Conservation (phyloP, 2,888 invertebrate species). For the Perizoma affinitatum region DNA sequence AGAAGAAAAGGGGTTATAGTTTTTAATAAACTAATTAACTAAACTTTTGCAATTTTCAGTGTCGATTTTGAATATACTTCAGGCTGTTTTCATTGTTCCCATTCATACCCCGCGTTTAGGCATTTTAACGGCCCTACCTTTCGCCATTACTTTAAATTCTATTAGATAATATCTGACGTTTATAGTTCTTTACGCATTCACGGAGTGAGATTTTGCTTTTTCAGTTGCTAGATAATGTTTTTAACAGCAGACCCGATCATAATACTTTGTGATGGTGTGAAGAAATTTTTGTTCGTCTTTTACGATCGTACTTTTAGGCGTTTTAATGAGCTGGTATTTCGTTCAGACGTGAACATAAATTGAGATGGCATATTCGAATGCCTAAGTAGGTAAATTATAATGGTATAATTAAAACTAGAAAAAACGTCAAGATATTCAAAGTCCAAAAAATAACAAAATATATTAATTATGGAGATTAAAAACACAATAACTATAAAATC, state of each 20-base stretch:
- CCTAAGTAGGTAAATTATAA: slow-evolving; percentile 23
- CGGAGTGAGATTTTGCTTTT: slow-evolving; percentile 75
- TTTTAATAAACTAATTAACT: no score
- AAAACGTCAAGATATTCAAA: no score
- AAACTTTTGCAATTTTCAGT: no score
- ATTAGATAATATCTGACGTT: slow-evolving; percentile 83
- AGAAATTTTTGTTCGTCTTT: slow-evolving; percentile 76
- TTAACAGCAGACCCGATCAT: slow-evolving; percentile 77
- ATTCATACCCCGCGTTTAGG: slow-evolving; percentile 44
- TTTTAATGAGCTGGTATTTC: slow-evolving; percentile 61
- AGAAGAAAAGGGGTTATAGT: no score
- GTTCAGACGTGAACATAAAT: slow-evolving; percentile 38
- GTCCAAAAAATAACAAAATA: no score
- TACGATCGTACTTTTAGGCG: slow-evolving; percentile 58
- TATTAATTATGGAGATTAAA: no score
- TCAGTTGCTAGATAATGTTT: slow-evolving; percentile 71
- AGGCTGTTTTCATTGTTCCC: slow-evolving; percentile 4
- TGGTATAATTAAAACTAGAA: background rate
- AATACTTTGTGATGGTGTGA: slow-evolving; percentile 69
- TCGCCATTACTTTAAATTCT: slow-evolving; percentile 71
- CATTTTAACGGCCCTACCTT: slow-evolving; percentile 67
- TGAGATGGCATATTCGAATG: slow-evolving; percentile 26
- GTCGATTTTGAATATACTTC: background rate
- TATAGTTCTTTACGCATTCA: slow-evolving; percentile 82
- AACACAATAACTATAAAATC: no score